Conservation (phyloP, 2,888 invertebrate genomes). For the Rhamphomyia laevipes region DNA sequence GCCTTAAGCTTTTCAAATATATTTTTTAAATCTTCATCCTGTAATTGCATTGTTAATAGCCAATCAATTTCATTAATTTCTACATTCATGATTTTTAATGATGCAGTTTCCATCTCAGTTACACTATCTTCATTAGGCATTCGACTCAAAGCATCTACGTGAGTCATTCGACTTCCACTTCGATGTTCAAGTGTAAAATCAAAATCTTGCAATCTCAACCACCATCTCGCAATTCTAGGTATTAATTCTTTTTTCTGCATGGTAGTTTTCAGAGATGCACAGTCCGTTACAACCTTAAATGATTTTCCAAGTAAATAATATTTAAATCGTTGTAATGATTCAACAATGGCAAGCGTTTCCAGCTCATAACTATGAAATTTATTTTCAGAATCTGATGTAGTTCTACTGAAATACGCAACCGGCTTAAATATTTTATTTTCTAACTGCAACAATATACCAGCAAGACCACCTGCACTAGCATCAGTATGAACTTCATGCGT, state of each 20-base stretch:
- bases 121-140: not conserved
- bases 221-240: constrained; percentile 7
- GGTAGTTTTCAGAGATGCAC: not conserved
- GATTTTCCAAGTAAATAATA: not conserved
- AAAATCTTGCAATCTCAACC: constrained; percentile 1
- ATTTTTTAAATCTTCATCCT: not conserved
- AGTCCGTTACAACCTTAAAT: not conserved
- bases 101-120: not conserved
- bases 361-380: too few species aligned
- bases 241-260: constrained; percentile 7
- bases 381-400: too few species aligned
- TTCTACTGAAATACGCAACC: too few species aligned
- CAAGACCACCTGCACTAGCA: not conserved
- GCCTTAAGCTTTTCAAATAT: not conserved
- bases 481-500: not conserved
- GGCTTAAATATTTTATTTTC: not conserved
- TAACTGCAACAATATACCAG: not conserved
- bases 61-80: not conserved
- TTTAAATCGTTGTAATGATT: too few species aligned
- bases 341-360: constrained; percentile 11
- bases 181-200: constrained; percentile 1
- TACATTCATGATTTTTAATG: not conserved
- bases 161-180: not conserved
- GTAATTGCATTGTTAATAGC: not conserved
- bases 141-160: constrained; percentile 1